A percentile compares a stretch with the other conserved stretches of the same genome.
These are phyloP conservation scores for Eumacrocentrus americanus DNA, from an alignment of 2,888 invertebrate species.

Conservation along the genomic window DNA sequence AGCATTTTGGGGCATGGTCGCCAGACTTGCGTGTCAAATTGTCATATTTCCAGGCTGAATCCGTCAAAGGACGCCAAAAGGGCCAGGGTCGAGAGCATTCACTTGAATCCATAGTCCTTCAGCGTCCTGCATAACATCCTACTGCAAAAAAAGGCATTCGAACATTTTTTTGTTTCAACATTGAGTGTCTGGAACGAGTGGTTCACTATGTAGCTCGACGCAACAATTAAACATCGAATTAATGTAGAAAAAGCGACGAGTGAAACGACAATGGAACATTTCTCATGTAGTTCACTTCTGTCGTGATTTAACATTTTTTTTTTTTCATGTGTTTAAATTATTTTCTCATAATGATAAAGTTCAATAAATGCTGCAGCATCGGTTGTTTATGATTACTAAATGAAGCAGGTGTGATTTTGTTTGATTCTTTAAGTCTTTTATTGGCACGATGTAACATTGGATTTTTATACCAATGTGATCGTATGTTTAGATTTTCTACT, in stretches of 20 bases:
- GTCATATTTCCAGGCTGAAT: constrained; percentile 14
- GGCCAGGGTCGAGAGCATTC: no score
- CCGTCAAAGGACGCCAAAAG: no score
- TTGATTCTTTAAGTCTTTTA: background rate
- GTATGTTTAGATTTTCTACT: constrained; percentile 5
- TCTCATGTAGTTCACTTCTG: no score
- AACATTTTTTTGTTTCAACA: background rate
- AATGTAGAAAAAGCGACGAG: no score
- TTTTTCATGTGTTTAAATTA: background rate
- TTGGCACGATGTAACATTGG: constrained; percentile 8
- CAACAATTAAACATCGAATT: background rate
- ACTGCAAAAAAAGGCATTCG: constrained; percentile 18
- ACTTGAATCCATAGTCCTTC: no score
- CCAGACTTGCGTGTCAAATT: constrained; percentile 44
- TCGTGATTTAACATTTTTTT: background rate
- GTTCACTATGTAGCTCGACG: constrained; percentile 22
- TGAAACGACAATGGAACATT: no score
- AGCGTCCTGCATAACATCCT: no score
- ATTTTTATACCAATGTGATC: constrained; percentile 13
- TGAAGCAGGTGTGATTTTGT: background rate
- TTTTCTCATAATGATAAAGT: constrained; percentile 3
- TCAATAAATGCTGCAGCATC: background rate
- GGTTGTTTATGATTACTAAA: background rate
- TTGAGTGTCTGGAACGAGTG: background rate
- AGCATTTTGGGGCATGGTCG: constrained; percentile 51